Conservation (phyloP, 2,113 vertebrate species). For the Galbula dea region DNA sequence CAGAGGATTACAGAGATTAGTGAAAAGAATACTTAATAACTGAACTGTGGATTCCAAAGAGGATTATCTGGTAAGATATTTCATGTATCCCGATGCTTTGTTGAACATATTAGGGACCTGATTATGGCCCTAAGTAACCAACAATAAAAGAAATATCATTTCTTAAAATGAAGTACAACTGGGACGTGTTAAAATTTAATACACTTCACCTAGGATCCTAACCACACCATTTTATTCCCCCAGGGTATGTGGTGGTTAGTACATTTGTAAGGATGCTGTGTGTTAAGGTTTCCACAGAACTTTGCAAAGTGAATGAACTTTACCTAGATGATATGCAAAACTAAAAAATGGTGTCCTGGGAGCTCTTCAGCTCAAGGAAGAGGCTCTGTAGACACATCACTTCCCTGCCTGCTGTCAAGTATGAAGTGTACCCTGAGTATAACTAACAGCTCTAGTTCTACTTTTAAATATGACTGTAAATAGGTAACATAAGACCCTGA, state of each 20-base stretch:
- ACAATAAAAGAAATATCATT: background rate
- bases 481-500: background rate
- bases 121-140: conserved; percentile 39
- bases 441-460: background rate
- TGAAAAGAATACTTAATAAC: conserved; percentile 67
- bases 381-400: background rate
- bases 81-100: conserved; percentile 50
- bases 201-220: background rate
- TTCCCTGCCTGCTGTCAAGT: background rate
- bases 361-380: background rate
- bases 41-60: conserved; percentile 64
- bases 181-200: background rate
- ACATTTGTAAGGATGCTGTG: background rate
- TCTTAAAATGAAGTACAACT: background rate
- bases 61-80: conserved; percentile 68
- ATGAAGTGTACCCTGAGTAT: background rate
- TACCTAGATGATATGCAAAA: background rate
- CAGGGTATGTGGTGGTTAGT: background rate
- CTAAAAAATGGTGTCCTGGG: background rate
- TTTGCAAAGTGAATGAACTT: background rate
- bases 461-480: background rate
- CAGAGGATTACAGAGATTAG: conserved; percentile 66
- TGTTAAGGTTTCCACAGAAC: background rate
- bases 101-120: conserved; percentile 39
- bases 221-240: background rate